These are phyloP conservation scores for Gonatopus flavifemur DNA, from an alignment of 1,140 invertebrate genomes.

Conservation along the genomic window DNA sequence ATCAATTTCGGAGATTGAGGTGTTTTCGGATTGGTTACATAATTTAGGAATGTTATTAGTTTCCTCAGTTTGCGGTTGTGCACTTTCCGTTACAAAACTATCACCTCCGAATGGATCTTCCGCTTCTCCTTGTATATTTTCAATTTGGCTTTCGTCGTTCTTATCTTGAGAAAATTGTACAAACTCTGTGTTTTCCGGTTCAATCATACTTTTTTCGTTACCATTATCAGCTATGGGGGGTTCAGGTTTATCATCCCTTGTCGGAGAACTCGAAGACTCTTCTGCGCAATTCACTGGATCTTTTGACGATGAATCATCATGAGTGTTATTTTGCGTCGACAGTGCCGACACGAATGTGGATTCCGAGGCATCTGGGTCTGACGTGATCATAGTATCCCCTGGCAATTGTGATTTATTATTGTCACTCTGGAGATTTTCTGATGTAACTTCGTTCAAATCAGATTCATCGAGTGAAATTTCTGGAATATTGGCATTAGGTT, in stretches of 20 bases:
- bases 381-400: too few species aligned
- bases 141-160: conserved; percentile 47
- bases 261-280: neutral
- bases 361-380: too few species aligned
- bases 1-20: conserved; percentile 33
- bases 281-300: neutral
- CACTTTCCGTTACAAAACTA: conserved; percentile 34
- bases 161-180: conserved; percentile 54
- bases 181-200: conserved; percentile 51
- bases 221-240: conserved; percentile 19
- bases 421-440: too few species aligned
- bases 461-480: too few species aligned
- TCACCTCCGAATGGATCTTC: conserved; percentile 55
- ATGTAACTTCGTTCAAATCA: too few species aligned
- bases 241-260: conserved; percentile 3
- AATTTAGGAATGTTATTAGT: conserved; percentile 37
- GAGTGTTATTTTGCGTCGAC: neutral
- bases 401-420: too few species aligned
- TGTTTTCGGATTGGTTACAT: conserved; percentile 37
- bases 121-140: conserved; percentile 47
- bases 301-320: neutral
- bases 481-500: too few species aligned
- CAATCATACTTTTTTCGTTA: conserved; percentile 24
- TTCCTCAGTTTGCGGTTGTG: conserved; percentile 39
- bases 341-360: too few species aligned